phyloP scores from a whole-genome alignment of 2,797 vertebrate species.

The Gambusia yucatana region DNA sequence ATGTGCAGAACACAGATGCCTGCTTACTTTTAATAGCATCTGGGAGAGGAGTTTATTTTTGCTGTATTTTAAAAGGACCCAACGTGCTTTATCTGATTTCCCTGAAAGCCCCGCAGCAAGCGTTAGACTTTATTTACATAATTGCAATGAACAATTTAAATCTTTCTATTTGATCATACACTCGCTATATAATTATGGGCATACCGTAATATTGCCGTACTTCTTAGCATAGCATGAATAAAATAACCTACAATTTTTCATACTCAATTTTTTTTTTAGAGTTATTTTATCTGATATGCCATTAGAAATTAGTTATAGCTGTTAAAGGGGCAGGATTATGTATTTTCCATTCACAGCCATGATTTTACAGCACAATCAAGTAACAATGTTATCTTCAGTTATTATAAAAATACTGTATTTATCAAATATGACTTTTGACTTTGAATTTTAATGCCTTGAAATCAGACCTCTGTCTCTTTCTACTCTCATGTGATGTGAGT shows the following conservation, averaged over 20 bases:
- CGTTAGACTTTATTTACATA: neutral
- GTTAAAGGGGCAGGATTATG: too few species aligned
- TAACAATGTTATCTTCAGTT: too few species aligned
- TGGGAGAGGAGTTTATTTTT: conserved; percentile 14
- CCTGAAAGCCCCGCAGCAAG: neutral
- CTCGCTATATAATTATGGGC: neutral
- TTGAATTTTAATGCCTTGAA: too few species aligned
- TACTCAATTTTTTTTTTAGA: neutral
- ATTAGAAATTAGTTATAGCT: too few species aligned
- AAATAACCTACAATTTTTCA: neutral
- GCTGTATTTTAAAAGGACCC: neutral
- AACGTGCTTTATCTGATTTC: neutral
- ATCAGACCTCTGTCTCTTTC: too few species aligned
- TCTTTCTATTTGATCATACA: conserved; percentile 2
- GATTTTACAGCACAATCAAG: too few species aligned
- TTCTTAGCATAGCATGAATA: neutral
- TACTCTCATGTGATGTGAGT: neutral
- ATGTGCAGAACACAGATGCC: conserved; percentile 34
- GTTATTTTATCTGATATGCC: neutral
- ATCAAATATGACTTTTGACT: too few species aligned
- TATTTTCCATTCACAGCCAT: too few species aligned
- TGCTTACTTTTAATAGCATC: conserved; percentile 22
- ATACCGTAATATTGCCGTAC: neutral
- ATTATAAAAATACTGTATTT: too few species aligned
- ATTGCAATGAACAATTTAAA: neutral